phyloP scores from a whole-genome alignment of 1,140 invertebrate genomes.

The Sesamia nonagrioides region DNA sequence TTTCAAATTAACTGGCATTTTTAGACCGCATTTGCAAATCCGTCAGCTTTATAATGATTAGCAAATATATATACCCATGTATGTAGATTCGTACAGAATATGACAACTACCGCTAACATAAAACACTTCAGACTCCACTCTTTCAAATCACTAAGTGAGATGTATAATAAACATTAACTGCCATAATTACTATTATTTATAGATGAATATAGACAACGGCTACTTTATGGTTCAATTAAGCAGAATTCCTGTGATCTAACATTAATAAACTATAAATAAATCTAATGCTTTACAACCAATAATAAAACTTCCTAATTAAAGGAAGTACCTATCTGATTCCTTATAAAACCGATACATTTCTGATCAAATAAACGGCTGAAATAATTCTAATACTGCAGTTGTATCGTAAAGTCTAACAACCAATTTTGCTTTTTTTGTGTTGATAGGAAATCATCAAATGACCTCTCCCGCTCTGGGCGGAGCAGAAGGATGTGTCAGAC shows the following conservation, averaged over 20 bases:
- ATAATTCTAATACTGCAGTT: constrained; percentile 22
- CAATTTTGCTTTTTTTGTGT: too few species aligned
- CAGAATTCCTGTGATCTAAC: constrained; percentile 25
- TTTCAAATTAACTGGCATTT: too few species aligned
- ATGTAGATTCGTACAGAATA: too few species aligned
- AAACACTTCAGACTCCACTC: neutral
- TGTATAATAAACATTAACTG: neutral
- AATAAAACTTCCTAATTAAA: constrained; percentile 39
- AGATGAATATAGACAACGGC: constrained; percentile 4
- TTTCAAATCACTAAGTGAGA: neutral
- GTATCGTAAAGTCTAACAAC: constrained; percentile 51
- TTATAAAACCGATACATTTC: neutral
- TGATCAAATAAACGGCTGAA: constrained; percentile 27
- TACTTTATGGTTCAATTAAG: constrained; percentile 13
- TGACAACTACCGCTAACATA: too few species aligned
- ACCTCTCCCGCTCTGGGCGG: too few species aligned
- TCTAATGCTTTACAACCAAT: constrained; percentile 4
- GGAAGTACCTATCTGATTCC: neutral
- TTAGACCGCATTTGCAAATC: too few species aligned
- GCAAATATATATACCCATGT: too few species aligned
- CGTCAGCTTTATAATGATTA: too few species aligned
- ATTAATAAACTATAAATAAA: constrained; percentile 12
- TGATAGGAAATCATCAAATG: too few species aligned
- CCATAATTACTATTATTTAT: constrained; percentile 7
- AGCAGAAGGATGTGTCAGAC: too few species aligned